Base-by-base conservation (phyloP, 1,140 invertebrate species). In the Diorhabda elongata region DNA sequence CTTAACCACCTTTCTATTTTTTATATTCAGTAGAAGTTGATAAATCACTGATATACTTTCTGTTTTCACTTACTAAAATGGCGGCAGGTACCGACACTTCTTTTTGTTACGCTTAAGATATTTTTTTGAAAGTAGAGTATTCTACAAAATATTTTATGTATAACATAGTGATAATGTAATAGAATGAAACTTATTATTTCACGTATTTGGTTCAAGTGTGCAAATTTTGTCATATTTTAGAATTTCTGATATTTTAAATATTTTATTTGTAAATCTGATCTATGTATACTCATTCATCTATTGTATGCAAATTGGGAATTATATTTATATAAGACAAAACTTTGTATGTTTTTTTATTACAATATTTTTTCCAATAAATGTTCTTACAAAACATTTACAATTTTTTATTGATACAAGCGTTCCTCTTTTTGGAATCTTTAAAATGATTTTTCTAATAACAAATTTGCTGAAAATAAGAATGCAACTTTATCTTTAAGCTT, bases 301-400 rank as follows among this genome's bases (percentile, higher is more conserved):
- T 47, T 47, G 65, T 73, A 73, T 69, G 42, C 72, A 68, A 61
- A 67, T 59, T 72, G 63, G 57, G 69, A 71, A 65, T 72, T 74
- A 70, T 70, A 69, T 69, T 74, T 74, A 65, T 71, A 72, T 72
- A 72, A 73, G 71, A 72, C 61, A 67, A 73, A 66, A 43, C 59
- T 74, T 68, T 72, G 73, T 72, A 73, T 74, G 71, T 70, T 74
- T 74, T 74, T 70, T 70, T 72, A 71, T 73, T 74, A 73, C 71
- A 70, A 67, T 74, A 74, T 74, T 74, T 74, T 74, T 74, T 73
- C 71, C 68, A 74, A 69, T 74, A 74, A 74, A 74, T 72, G 71
- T 74, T 74, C 71, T 73, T 74, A 74, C 61, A 71, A 72, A 74
- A 63, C 59, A 60, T 58, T 47, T 47, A 60, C 64, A 57, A 11